phyloP scores from a whole-genome alignment of 2,888 invertebrate genomes.

The Harmothoe impar region DNA sequence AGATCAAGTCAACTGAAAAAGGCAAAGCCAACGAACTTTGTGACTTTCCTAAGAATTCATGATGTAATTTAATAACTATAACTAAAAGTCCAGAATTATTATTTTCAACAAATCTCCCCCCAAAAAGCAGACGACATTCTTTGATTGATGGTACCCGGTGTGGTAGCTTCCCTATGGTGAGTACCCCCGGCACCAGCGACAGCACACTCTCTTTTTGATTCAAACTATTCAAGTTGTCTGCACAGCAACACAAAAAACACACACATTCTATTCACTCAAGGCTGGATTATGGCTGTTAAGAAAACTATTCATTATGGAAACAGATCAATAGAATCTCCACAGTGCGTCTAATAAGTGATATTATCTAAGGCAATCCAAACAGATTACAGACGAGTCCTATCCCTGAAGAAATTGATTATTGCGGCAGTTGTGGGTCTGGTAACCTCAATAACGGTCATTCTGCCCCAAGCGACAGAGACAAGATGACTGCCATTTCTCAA shows the following conservation, averaged over 20 bases:
- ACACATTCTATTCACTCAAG: not conserved
- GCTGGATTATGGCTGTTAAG: not conserved
- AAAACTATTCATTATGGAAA: slow-evolving; percentile 29
- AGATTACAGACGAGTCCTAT: not conserved
- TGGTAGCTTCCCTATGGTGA: not conserved
- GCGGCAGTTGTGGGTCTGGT: not conserved
- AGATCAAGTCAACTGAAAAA: too few relatives aligned
- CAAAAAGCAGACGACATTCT: too few relatives aligned
- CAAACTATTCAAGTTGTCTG: not conserved
- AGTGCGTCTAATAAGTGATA: not conserved
- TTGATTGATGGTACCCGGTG: too few relatives aligned
- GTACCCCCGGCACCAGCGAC: not conserved
- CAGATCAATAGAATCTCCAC: not conserved
- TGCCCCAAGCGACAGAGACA: too few relatives aligned
- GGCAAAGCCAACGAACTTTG: too few relatives aligned
- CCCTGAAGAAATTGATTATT: not conserved
- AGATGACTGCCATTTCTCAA: too few relatives aligned
- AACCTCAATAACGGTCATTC: too few relatives aligned
- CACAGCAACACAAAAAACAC: not conserved
- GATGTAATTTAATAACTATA: too few relatives aligned
- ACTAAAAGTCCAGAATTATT: too few relatives aligned
- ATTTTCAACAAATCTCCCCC: too few relatives aligned
- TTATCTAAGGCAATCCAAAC: not conserved
- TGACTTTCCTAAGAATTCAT: too few relatives aligned
- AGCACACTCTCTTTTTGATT: too few relatives aligned